Evolutionary conservation across 1,140 invertebrate genomes (phyloP).

Genomic region (Acromyrmex echinatior): DNA sequence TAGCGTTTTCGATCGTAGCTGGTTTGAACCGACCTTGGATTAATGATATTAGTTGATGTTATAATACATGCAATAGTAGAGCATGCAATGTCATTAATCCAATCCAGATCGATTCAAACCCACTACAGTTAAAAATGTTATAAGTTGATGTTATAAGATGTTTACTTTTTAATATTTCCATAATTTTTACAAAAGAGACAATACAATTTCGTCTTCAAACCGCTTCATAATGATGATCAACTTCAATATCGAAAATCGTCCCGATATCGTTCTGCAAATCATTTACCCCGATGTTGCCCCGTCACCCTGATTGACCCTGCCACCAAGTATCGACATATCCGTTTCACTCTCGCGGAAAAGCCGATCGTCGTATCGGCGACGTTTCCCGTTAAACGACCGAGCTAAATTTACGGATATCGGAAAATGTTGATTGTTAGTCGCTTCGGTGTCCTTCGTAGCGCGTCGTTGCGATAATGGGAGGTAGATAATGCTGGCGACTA

Average conservation of each 20-base stretch:
- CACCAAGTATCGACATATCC: conserved; percentile 26
- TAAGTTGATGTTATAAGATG: too few species aligned
- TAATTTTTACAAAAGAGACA: background rate
- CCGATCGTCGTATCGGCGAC: conserved; percentile 35
- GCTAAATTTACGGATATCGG: conserved; percentile 46
- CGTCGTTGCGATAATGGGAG: conserved; percentile 59
- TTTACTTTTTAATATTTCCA: too few species aligned
- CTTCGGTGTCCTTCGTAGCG: conserved; percentile 20
- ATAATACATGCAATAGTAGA: too few species aligned
- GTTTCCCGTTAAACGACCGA: conserved; percentile 37
- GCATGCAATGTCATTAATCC: too few species aligned
- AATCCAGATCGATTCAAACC: too few species aligned
- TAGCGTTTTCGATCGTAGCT: background rate
- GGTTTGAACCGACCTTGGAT: too few species aligned
- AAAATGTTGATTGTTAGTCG: conserved; percentile 37
- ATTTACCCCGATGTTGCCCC: background rate
- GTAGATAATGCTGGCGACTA: conserved; percentile 58
- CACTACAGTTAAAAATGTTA: too few species aligned
- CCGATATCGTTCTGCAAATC: background rate
- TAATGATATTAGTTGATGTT: too few species aligned
- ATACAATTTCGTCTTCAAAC: background rate
- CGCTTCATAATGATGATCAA: background rate
- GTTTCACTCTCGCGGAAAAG: conserved; percentile 29
- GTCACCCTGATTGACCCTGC: conserved; percentile 8
- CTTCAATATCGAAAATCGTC: background rate